Percentiles rank a stretch among this genome's conserved stretches.
Evolutionary conservation across 2,113 vertebrate species (phyloP).

Genomic region (Bambusicola thoracicus): DNA sequence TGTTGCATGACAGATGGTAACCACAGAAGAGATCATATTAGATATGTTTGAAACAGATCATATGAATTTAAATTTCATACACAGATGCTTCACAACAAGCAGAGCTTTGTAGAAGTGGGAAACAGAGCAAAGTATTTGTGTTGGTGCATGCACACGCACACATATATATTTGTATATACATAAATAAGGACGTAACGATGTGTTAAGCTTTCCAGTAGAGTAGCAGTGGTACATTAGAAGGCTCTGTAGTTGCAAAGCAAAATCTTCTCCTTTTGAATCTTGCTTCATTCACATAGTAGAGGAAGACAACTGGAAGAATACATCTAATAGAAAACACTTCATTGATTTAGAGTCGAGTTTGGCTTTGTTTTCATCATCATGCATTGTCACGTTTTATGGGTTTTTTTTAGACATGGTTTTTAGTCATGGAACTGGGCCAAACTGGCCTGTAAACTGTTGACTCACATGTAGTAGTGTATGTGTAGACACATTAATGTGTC

Average conservation of each 20-base stretch:
- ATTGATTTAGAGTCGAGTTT: not conserved
- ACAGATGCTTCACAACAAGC: not conserved
- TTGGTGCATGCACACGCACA: fast-evolving
- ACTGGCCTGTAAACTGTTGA: no score
- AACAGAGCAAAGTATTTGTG: not conserved
- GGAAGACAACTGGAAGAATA: not conserved
- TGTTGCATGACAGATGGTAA: not conserved
- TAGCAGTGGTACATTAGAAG: not conserved
- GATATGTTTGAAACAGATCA: not conserved
- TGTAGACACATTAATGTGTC: not conserved
- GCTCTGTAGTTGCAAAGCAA: not conserved
- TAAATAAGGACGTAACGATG: not conserved
- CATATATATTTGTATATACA: not conserved
- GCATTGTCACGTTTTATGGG: no score
- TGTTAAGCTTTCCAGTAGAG: not conserved
- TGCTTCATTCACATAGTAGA: not conserved
- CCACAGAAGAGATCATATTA: not conserved
- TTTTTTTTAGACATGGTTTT: no score
- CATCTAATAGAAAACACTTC: not conserved
- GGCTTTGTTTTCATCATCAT: not conserved
- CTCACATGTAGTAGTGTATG: not conserved
- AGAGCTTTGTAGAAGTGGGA: not conserved
- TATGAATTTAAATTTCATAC: conserved; percentile 14
- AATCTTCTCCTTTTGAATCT: not conserved
- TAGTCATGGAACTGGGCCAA: no score